Base-by-base conservation (phyloP, 2,797 vertebrate genomes). In the Tinamus major region DNA sequence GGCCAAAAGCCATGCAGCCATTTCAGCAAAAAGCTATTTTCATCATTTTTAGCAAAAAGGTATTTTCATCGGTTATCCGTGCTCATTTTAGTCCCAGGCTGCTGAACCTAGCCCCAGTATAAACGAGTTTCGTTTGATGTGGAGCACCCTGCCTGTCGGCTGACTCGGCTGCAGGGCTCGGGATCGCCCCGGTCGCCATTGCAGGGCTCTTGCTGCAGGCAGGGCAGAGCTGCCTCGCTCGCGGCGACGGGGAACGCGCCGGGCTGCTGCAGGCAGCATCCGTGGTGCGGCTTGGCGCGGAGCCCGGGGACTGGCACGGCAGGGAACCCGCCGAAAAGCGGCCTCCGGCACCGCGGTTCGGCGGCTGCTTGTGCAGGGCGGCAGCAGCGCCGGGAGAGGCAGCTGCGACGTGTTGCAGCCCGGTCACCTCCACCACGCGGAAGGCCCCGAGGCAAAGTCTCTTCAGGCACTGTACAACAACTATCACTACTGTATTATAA, bases 1-100 rank as follows among this genome's bases (percentile, higher is more conserved):
- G 46, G n/a, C 77, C 56, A 24, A 42, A 79, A 91, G 35, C 67
- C 27, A 6, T 3, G 2, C 9, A 14, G 27, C 26, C 27, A 24
- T 29, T 5, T 0, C 1, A 41, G 39, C 7, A 44, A 44, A 64
- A 51, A 13, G 49, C 21, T 64, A 23, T 14, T 23, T 12, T 33
- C 24, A 64, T 48, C 20, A 11, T 48, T 48, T 48, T 48, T 48
- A 4, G 39, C 61, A 82, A 61, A 48, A 67, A 70, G 37, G 23
- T 37, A 49, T 93, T 77, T 79, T 56, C 13, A 9, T 64, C 42
- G 0, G 86, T 53, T 68, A 70, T 79, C 78, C 63, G 41, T 41
- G 59, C 67, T 62, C 20, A 3, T 69, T 85, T 80, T 58, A 48
- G 49, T 35, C 70, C 64, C 13, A 35, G 12, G 2, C 37, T 64